Base-by-base conservation (phyloP, 2,113 vertebrate genomes). In the Mungos mungo region DNA sequence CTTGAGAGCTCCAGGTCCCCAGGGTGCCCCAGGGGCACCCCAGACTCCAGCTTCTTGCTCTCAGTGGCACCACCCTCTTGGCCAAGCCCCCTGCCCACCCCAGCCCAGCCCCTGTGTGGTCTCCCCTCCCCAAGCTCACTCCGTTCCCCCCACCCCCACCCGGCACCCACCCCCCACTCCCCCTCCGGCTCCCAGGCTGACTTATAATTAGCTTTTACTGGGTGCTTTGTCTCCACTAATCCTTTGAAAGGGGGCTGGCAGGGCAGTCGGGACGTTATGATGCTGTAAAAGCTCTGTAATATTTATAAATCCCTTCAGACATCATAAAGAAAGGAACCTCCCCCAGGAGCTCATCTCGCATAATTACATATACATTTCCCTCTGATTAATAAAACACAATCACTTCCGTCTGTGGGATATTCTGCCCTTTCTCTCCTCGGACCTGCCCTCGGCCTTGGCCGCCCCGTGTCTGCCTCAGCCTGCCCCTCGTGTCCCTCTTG, bases 271-370 rank as follows among this genome's bases (percentile, higher is more conserved):
- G 98, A 98, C 97, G 82, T 98, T 98, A 98, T 98, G 98, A 98
- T 98, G 98, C 98, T 92, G 96, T 98, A 98, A 98, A 99, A 98
- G 98, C 98, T 98, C 98, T 98, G 98, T 98, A 98, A 99, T 99
- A 99, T 99, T 99, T 98, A 99, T 99, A 99, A 99, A 98, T 98
- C 98, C 98, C 98, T 98, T 98, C 98, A 99, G 99, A 99, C 98
- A 98, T 98, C 98, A 98, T 99, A 98, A 98, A 99, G 98, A 96
- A 98, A 98, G 98, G 98, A 98, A 96, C 98, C 98, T 98, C 98
- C 98, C 98, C 96, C 98, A 97, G 97, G 98, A 99, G 98, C 98
- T 98, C 98, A 98, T 98, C 98, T 98, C 98, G 93, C 98, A 97
- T 99, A 99, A 99, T 99, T 99, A 98, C 98, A 99, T 98, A 98